Evolutionary conservation across 2,888 invertebrate genomes (phyloP), one percentile per base, ranked within the genome.

Genomic region (Drosophila emarginata): DNA sequence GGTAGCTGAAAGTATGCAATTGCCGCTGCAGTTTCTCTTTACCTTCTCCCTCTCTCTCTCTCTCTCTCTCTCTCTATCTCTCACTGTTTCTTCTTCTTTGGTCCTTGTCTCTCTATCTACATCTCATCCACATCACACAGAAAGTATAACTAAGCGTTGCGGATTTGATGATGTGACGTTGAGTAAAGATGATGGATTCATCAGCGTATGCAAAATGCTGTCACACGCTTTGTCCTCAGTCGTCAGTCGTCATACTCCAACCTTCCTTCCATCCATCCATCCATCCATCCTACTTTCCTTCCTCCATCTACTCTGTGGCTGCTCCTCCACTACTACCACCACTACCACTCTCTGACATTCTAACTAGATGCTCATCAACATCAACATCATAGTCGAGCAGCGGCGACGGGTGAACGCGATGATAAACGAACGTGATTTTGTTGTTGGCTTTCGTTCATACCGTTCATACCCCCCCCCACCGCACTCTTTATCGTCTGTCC

Each of bases 151-250:
- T 76, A 87, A 86, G 80, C 80, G 83, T 66, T 80, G 70, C 66
- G 86, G 88, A 87, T 89, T 89, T 87, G 84, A 87, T 86, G 87
- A 90, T 88, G 88, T 88, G 87, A 90, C 88, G 81, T 88, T 87
- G 89, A 89, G 84, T 86, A 88, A 89, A 87, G 87, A 89, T 89
- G 89, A 89, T 88, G 88, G 83, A 90, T 90, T 84, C 89, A 89
- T 89, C 89, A 89, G 81, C 82, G 81, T 86, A 89, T 89, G 89
- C 84, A 89, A 89, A 89, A 80, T 88, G 88, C 84, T 85, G 80
- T 82, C 82, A 85, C 80, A 83, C 85, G 80, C 86, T 79, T 82
- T 84, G 80, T 88, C 79, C 73, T 80, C 80, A 68, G 74, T 73
- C 72, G 64, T 56, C 63, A 52, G 65, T 72, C 65, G 65, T 64